These are phyloP conservation scores for Timema podura DNA, from an alignment of 2,888 invertebrate genomes.

Conservation along the genomic window DNA sequence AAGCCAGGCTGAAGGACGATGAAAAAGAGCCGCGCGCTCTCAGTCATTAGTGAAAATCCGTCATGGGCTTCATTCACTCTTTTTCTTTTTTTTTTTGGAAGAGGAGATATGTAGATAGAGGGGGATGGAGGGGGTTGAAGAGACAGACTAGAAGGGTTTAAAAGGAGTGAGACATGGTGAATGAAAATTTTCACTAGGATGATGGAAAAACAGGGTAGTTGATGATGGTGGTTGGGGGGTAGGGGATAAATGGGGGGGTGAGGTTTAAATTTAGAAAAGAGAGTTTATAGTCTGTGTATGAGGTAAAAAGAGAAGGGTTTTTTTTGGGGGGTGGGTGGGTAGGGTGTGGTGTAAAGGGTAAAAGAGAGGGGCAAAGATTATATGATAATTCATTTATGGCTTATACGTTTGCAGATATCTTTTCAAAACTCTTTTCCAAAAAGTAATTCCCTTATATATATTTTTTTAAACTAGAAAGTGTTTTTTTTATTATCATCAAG, in stretches of 20 bases:
- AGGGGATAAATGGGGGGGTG: neutral
- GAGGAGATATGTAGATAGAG: slow-evolving; percentile 1
- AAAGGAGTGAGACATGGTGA: slow-evolving; percentile 14
- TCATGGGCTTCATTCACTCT: slow-evolving; percentile 18
- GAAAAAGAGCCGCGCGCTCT: slow-evolving; percentile 13
- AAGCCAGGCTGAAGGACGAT: slow-evolving; percentile 16
- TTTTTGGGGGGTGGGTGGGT: no score
- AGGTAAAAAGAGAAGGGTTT: neutral
- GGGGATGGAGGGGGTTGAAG: slow-evolving; percentile 14
- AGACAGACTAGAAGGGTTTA: slow-evolving; percentile 1
- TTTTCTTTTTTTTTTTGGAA: slow-evolving; percentile 15
- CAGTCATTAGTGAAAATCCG: slow-evolving; percentile 26
- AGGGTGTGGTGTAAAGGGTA: neutral
- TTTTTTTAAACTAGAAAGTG: neutral
- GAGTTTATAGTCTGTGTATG: slow-evolving; percentile 13
- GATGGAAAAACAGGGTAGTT: neutral
- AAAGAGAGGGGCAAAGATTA: slow-evolving; percentile 13
- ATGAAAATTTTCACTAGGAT: slow-evolving; percentile 12
- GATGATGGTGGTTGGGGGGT: no score
- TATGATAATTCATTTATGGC: slow-evolving; percentile 15
- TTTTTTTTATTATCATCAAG: slow-evolving; percentile 11
- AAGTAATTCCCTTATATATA: neutral
- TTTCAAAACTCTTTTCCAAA: slow-evolving; percentile 12
- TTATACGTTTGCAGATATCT: slow-evolving; percentile 14
- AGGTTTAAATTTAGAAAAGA: slow-evolving; percentile 6